Percentiles rank a stretch among this genome's conserved stretches.
These are phyloP conservation scores for Ambastaia sidthimunki DNA, from an alignment of 2,797 vertebrate species.

Conservation along the genomic window DNA sequence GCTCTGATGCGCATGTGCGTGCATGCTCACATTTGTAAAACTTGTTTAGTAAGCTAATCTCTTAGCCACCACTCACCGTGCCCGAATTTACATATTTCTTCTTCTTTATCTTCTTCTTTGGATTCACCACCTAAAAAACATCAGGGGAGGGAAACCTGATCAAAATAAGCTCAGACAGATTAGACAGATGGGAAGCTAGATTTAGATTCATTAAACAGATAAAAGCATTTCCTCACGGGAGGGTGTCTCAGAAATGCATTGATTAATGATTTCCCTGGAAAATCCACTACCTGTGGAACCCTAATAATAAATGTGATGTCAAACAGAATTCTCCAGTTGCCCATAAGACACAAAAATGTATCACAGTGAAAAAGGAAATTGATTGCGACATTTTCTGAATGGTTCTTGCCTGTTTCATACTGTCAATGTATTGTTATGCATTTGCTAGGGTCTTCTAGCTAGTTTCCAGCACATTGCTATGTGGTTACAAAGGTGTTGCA, in stretches of 20 bases:
- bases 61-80: conserved; percentile 81
- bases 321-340: conserved; percentile 23
- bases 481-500: background rate
- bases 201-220: conserved; percentile 13
- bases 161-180: conserved; percentile 7
- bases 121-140: conserved; percentile 87
- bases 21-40: background rate
- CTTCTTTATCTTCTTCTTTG: conserved; percentile 98
- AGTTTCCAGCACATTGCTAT: no score
- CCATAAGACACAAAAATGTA: background rate
- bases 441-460: no score
- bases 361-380: background rate
- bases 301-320: conserved; percentile 28
- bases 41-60: background rate
- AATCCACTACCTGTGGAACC: background rate
- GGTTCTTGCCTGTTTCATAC: no score
- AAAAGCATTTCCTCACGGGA: conserved; percentile 16
- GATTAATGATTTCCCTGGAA: conserved; percentile 1
- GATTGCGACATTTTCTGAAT: no score
- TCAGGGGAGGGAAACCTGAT: conserved; percentile 23
- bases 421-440: no score
- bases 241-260: conserved; percentile 4
- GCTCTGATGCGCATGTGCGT: background rate
- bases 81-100: conserved; percentile 96
- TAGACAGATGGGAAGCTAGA: conserved; percentile 12